These are phyloP conservation scores for Metacarcinus magister DNA, from an alignment of 2,888 invertebrate genomes.

Conservation along the genomic window DNA sequence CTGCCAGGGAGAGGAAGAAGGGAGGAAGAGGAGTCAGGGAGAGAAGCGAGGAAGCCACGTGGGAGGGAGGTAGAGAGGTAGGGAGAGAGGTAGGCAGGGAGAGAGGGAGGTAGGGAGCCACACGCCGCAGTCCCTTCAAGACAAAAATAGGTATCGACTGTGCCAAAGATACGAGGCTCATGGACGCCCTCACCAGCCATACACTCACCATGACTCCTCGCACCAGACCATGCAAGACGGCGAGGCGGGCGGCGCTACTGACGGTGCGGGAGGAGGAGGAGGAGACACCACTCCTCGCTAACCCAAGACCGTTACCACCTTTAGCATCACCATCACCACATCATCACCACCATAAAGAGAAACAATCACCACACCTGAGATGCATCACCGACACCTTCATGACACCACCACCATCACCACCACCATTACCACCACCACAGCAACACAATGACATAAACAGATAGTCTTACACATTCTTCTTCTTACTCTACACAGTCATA, in stretches of 20 bases:
- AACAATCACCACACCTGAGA: not conserved
- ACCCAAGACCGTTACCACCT: not conserved
- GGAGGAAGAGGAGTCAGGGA: not conserved
- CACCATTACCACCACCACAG: not conserved
- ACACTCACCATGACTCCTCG: not conserved
- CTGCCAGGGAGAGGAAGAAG: not conserved
- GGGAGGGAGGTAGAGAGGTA: constrained; percentile 34
- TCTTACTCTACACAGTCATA: not conserved
- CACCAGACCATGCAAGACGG: not conserved
- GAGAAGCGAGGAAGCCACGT: constrained; percentile 35
- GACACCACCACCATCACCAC: not conserved
- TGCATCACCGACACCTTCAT: not conserved
- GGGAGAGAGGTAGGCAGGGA: not conserved
- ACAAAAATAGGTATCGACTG: not conserved
- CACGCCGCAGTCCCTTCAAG: constrained; percentile 39
- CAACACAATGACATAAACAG: not conserved
- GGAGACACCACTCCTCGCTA: not conserved
- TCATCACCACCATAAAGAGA: not conserved
- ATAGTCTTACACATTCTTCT: not conserved
- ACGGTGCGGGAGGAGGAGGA: not conserved
- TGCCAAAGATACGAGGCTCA: constrained; percentile 18
- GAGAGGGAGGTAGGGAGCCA: constrained; percentile 39
- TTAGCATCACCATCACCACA: not conserved
- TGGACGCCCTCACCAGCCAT: not conserved
- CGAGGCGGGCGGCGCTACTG: not conserved